phyloP scores from a whole-genome alignment of 2,888 invertebrate species.

The Parelbella ahira region DNA sequence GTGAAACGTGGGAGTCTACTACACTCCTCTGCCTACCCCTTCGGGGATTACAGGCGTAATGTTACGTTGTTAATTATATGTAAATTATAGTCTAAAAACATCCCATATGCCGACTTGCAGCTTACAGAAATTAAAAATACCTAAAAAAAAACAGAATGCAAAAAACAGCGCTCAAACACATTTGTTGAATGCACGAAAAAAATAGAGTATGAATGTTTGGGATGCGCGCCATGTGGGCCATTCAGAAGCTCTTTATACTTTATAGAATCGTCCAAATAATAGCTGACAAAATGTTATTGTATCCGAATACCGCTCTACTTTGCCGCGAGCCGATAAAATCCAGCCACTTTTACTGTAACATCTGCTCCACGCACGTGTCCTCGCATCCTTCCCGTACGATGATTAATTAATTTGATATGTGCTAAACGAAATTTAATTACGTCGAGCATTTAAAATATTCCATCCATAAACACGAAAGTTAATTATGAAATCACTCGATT shows the following conservation, averaged over 20 bases:
- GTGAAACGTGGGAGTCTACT: too few relatives aligned
- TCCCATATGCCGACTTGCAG: too few relatives aligned
- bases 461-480: constrained; percentile 49
- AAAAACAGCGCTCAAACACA: too few relatives aligned
- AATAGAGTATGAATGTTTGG: too few relatives aligned
- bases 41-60: too few relatives aligned
- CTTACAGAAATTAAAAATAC: too few relatives aligned
- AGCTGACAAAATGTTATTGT: constrained; percentile 23
- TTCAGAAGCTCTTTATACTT: constrained; percentile 15
- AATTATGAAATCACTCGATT: constrained; percentile 58
- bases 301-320: too few relatives aligned
- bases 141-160: too few relatives aligned
- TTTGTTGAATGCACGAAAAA: too few relatives aligned
- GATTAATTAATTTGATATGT: constrained; percentile 14
- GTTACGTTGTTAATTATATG: too few relatives aligned
- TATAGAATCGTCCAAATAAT: constrained; percentile 14
- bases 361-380: constrained; percentile 21
- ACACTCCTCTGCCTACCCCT: too few relatives aligned
- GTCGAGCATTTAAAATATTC: constrained; percentile 52
- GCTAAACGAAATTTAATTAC: constrained; percentile 39
- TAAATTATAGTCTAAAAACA: too few relatives aligned
- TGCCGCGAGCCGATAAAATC: constrained; percentile 12
- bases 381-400: constrained; percentile 7
- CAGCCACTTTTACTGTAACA: constrained; percentile 11
- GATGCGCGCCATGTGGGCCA: constrained; percentile 9